Evolutionary conservation across 2,113 vertebrate species (phyloP), one percentile per base, ranked within the genome.

Genomic region (Donacobius atricapilla): DNA sequence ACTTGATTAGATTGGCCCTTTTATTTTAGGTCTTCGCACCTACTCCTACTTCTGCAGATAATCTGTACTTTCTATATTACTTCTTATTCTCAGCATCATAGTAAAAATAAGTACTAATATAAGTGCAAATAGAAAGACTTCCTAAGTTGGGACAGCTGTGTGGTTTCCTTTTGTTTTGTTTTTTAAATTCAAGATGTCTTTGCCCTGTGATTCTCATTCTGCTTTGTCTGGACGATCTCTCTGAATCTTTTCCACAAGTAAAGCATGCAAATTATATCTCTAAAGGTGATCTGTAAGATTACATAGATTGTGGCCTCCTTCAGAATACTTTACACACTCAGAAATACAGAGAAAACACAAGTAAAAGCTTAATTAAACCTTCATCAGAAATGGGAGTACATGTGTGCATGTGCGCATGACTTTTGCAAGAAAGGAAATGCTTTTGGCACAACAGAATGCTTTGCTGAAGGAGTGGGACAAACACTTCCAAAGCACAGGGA

Each of bases 401-500:
- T 53, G 15, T 35, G 14, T 19, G n/a, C 39, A 13, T 1, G 5
- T 30, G 48, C 3, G 3, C 12, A 7, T 72, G 83, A 47, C 48
- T 69, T 76, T 69, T 71, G 47, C 25, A 63, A 90, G 45, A 42
- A 63, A 51, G 90, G 47, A 58, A 87, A 31, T 68, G 53, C 25
- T 93, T 75, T 51, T 97, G 94, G 92, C 73, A 92, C 90, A 54
- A 28, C 66, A 78, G 73, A 65, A 35, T 42, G 57, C 31, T 47
- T 82, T 88, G 72, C 93, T 90, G 80, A 91, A 64, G 54, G 73
- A 93, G 47, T 44, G 71, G 93, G 80, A 68, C 58, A 95, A 94
- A 97, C 95, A 90, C 76, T 94, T 73, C 84, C 16, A 24, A 91
- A 94, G 51, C n/a, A 76, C 42, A 90, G 82, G 93, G 95, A 97